Percentiles rank a stretch among this genome's conserved stretches.
Evolutionary conservation across 1,140 invertebrate genomes (phyloP).

Genomic region (Holotrichia oblita): DNA sequence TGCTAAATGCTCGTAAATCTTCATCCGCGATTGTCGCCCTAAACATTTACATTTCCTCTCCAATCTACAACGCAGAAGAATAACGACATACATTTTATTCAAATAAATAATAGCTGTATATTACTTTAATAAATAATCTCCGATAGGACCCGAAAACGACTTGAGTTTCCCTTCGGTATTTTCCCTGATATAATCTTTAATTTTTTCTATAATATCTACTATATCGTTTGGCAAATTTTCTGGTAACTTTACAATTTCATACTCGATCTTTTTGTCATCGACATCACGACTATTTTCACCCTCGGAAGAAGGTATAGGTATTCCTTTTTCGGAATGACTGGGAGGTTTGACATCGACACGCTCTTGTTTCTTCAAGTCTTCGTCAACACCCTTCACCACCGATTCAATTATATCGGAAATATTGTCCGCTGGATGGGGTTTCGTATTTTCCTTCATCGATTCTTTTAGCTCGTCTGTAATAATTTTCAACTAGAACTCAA

Average conservation of each 20-base stretch:
- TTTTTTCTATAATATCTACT: slow-evolving; percentile 65
- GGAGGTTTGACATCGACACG: not conserved
- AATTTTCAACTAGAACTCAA: too few relatives aligned
- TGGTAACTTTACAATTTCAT: too few relatives aligned
- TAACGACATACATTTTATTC: too few relatives aligned
- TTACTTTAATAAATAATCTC: slow-evolving; percentile 70
- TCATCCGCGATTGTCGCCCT: slow-evolving; percentile 63
- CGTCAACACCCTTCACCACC: too few relatives aligned
- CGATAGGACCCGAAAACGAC: slow-evolving; percentile 72
- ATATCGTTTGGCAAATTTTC: slow-evolving; percentile 68
- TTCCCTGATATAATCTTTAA: slow-evolving; percentile 68
- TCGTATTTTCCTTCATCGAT: too few relatives aligned
- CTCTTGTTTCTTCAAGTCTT: not conserved
- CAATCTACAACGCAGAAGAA: slow-evolving; percentile 63
- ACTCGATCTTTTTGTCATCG: too few relatives aligned
- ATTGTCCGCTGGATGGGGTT: too few relatives aligned
- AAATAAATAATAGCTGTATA: slow-evolving; percentile 21
- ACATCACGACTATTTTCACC: too few relatives aligned
- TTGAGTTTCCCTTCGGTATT: slow-evolving; percentile 70
- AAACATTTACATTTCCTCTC: slow-evolving; percentile 65
- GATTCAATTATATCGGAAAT: slow-evolving; percentile 67
- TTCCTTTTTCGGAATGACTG: too few relatives aligned
- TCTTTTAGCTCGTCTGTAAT: too few relatives aligned
- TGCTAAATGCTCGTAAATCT: slow-evolving; percentile 71
- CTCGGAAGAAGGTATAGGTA: too few relatives aligned